A percentile compares a stretch with the other conserved stretches of the same genome.
These are phyloP conservation scores for Molossus molossus DNA, from an alignment of 2,797 vertebrate genomes.

Conservation along the genomic window DNA sequence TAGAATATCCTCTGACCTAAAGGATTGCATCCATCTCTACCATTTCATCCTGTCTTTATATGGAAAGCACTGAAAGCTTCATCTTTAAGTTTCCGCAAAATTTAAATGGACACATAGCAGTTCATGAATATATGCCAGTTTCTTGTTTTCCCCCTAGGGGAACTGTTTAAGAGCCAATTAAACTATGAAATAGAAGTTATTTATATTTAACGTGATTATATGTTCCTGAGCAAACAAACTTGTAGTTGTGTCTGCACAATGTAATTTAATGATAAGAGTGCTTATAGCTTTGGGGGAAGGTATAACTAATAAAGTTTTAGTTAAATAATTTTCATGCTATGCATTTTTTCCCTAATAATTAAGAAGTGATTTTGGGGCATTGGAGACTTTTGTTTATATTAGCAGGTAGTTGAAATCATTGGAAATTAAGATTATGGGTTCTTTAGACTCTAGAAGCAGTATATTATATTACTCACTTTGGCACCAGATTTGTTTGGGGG, in stretches of 20 bases:
- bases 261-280: constrained; percentile 58
- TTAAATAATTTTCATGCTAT: neutral
- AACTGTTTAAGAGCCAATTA: constrained; percentile 62
- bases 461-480: neutral
- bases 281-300: constrained; percentile 45
- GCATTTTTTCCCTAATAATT: neutral
- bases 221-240: constrained; percentile 59
- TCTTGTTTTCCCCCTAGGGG: constrained; percentile 11
- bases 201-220: constrained; percentile 64
- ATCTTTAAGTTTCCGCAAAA: constrained; percentile 23
- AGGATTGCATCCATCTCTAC: neutral
- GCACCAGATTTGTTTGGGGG: neutral
- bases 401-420: neutral
- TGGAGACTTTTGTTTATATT: constrained; percentile 21
- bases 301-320: constrained; percentile 38
- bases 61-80: neutral
- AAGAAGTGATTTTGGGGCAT: neutral
- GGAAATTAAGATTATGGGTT: neutral
- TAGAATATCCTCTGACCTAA: neutral
- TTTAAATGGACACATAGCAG: neutral
- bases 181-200: constrained; percentile 51
- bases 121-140: neutral
- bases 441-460: neutral
- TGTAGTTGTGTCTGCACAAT: neutral
- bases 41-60: neutral